Evolutionary conservation across 2,888 invertebrate genomes (phyloP).

Genomic region (Agrotis clavis): DNA sequence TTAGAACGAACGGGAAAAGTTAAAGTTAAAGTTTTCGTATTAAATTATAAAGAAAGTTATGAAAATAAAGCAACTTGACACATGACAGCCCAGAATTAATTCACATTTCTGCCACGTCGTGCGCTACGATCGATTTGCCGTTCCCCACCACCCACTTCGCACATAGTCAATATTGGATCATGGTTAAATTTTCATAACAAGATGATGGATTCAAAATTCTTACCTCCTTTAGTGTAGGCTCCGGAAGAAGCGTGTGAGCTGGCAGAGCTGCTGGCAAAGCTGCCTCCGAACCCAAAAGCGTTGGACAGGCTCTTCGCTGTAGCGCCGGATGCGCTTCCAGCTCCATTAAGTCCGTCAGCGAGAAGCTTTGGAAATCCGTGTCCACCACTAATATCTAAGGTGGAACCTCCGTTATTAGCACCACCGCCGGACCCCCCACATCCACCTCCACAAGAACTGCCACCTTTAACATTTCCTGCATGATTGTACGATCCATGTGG

Average conservation of each 20-base stretch:
- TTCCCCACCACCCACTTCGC: no score
- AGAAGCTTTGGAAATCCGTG: slow-evolving; percentile 50
- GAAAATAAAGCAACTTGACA: no score
- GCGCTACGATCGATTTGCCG: no score
- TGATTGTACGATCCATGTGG: slow-evolving; percentile 49
- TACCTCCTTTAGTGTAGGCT: slow-evolving; percentile 83
- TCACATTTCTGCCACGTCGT: no score
- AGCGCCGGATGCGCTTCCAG: slow-evolving; percentile 66
- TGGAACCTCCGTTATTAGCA: slow-evolving; percentile 58
- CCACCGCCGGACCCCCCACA: slow-evolving; percentile 66
- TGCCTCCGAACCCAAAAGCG: slow-evolving; percentile 70
- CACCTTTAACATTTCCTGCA: slow-evolving; percentile 58
- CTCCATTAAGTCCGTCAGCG: slow-evolving; percentile 55
- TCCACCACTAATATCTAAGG: slow-evolving; percentile 45
- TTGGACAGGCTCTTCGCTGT: slow-evolving; percentile 76
- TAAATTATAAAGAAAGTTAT: no score
- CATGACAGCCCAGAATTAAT: no score
- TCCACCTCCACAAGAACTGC: slow-evolving; percentile 73
- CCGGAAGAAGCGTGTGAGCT: slow-evolving; percentile 81
- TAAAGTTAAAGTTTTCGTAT: no score
- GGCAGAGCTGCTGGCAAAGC: slow-evolving; percentile 83
- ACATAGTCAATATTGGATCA: not conserved
- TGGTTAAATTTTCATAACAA: not conserved
- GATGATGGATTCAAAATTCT: slow-evolving; percentile 33
- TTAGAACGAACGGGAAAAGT: no score